These are phyloP conservation scores for Megaleporinus macrocephalus DNA, from an alignment of 2,113 vertebrate genomes.

Conservation along the genomic window DNA sequence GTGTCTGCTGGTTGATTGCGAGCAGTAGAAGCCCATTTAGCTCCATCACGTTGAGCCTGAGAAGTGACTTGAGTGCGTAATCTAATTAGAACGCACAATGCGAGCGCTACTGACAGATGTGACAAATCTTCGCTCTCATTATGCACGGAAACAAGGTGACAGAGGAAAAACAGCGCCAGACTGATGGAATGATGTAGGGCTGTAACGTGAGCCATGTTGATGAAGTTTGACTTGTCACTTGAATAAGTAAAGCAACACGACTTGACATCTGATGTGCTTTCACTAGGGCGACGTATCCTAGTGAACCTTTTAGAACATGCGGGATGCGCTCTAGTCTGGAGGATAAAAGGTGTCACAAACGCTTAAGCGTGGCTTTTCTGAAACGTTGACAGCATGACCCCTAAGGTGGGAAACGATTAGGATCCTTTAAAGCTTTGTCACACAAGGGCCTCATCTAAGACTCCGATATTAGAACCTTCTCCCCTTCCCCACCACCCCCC, in stretches of 20 bases:
- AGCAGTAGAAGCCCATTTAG: constrained; percentile 26
- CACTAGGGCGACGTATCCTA: constrained; percentile 12
- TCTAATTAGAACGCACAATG: constrained; percentile 12
- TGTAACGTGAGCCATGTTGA: background rate
- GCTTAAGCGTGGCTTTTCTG: constrained; percentile 32
- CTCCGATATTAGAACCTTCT: background rate
- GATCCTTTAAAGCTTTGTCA: constrained; percentile 38
- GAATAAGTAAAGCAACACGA: constrained; percentile 40
- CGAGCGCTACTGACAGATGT: background rate
- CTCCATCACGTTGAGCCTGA: background rate
- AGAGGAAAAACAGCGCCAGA: background rate
- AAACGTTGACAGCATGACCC: constrained; percentile 44
- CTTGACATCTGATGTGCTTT: constrained; percentile 36
- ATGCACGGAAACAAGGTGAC: constrained; percentile 7
- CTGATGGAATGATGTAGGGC: background rate
- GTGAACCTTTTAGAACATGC: constrained; percentile 18
- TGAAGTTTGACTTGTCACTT: constrained; percentile 20
- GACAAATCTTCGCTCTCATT: constrained; percentile 39
- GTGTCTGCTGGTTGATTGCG: constrained; percentile 17
- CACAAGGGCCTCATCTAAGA: constrained; percentile 7
- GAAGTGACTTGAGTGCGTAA: constrained; percentile 36
- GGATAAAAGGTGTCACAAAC: constrained; percentile 42
- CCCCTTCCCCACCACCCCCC: too few species aligned
- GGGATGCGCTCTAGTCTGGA: constrained; percentile 11
- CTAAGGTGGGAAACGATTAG: constrained; percentile 25